A percentile compares a stretch with the other conserved stretches of the same genome.
Evolutionary conservation across 2,888 invertebrate species (phyloP).

Genomic region (Allolobophora icterica): DNA sequence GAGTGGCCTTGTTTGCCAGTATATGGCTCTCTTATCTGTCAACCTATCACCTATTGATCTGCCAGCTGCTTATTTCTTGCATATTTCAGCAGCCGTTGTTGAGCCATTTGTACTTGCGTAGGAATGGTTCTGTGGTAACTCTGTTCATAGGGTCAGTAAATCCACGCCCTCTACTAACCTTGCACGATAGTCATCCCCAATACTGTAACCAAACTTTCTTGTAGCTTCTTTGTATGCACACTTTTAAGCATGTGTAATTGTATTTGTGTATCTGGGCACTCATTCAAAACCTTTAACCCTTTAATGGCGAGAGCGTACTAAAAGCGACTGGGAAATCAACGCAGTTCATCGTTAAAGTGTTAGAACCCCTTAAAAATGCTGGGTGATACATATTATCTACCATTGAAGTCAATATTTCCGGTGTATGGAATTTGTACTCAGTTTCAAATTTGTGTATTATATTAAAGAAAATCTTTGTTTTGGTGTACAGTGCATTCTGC

Average conservation of each 20-base stretch:
- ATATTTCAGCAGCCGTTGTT: neutral
- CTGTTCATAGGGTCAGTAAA: neutral
- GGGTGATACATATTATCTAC: neutral
- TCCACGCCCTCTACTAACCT: neutral
- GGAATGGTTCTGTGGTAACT: neutral
- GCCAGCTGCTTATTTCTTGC: no score
- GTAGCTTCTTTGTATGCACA: neutral
- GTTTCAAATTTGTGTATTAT: neutral
- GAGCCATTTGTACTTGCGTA: neutral
- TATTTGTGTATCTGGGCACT: neutral
- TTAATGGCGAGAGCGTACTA: no score
- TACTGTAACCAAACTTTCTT: neutral
- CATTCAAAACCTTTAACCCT: neutral
- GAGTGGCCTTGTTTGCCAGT: no score
- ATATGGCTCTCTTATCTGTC: no score
- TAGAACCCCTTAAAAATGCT: no score
- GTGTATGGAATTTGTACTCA: neutral
- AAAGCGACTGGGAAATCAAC: no score
- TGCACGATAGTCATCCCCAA: neutral
- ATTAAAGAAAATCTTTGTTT: neutral
- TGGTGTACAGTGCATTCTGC: neutral
- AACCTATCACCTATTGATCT: no score
- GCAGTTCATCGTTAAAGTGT: no score
- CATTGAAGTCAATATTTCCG: neutral
- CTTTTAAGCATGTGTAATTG: neutral